phyloP scores from a whole-genome alignment of 2,888 invertebrate genomes.

The Lepeophtheirus nordmannii region DNA sequence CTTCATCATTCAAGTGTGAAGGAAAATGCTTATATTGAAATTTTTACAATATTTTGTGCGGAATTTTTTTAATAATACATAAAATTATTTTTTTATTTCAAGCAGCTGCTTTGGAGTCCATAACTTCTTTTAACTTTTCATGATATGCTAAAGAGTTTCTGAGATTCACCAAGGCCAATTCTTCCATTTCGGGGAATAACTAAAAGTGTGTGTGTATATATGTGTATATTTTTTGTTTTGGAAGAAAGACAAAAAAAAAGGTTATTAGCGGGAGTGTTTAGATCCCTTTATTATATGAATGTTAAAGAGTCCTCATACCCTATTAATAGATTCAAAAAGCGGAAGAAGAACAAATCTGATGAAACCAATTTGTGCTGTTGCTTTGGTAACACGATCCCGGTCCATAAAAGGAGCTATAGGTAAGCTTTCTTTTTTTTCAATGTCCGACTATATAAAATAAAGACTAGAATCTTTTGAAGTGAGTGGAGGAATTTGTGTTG shows the following conservation, averaged over 20 bases:
- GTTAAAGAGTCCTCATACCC: conserved; percentile 28
- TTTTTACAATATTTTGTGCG: no score
- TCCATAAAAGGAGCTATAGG: conserved; percentile 38
- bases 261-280: no score
- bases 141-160: conserved; percentile 26
- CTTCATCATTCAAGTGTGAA: no score
- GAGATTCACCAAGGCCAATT: conserved; percentile 26
- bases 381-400: conserved; percentile 36
- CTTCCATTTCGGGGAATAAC: conserved; percentile 27
- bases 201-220: conserved; percentile 5
- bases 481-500: not conserved
- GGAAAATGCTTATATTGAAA: no score
- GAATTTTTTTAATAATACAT: no score
- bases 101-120: not conserved
- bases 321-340: conserved; percentile 35
- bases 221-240: not conserved
- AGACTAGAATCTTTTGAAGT: not conserved
- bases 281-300: no score
- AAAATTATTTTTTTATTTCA: no score
- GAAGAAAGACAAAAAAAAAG: not conserved
- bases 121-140: conserved; percentile 21
- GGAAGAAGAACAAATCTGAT: conserved; percentile 37
- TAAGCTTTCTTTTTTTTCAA: conserved; percentile 36
- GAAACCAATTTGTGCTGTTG: conserved; percentile 36
- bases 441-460: conserved; percentile 32